Evolutionary conservation across 2,113 vertebrate species (phyloP), one percentile per base, ranked within the genome.

Genomic region (Urocitellus parryii): DNA sequence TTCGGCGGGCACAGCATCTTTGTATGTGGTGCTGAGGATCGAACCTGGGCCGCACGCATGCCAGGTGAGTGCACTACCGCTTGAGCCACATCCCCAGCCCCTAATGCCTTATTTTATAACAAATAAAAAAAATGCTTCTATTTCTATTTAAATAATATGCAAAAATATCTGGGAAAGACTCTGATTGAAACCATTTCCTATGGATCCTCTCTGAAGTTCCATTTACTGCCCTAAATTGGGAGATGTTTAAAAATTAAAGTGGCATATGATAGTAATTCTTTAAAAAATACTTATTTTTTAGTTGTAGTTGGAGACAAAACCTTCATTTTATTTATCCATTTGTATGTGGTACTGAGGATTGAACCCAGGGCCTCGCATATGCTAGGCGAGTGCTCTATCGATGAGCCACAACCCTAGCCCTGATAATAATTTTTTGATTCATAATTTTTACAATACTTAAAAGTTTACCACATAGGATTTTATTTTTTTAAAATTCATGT

Each of bases 401-500:
- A 1, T 9, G 8, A 45, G 45, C 45, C 45, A 45, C 45, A 45
- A 45, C 45, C 45, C 45, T 8, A 45, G 45, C 8, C 45, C 45
- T 45, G 45, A 45, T 74, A 86, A 34, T 89, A 97, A 94, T 97
- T 97, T 97, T 76, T 96, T 94, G 81, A 97, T 97, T 42, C 91
- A 97, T 95, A 65, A 87, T 88, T 97, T 98, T 98, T 97, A 91
- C 92, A 81, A 77, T 81, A 51, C 76, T 97, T 87, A 95, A 90
- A 94, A 67, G 93, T 92, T 97, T 96, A 96, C 82, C 83, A 72
- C 53, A 79, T 92, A 97, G 94, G 96, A 27, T 24, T 63, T 61
- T 61, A 22, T 61, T 61, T 24, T 61, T 25, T 27, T 10, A 0
- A 25, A 58, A 34, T 96, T 96, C 76, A 68, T 42, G 89, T 39